Base-by-base conservation (phyloP, 2,113 vertebrate genomes). In the Coptodon bakossiorum region DNA sequence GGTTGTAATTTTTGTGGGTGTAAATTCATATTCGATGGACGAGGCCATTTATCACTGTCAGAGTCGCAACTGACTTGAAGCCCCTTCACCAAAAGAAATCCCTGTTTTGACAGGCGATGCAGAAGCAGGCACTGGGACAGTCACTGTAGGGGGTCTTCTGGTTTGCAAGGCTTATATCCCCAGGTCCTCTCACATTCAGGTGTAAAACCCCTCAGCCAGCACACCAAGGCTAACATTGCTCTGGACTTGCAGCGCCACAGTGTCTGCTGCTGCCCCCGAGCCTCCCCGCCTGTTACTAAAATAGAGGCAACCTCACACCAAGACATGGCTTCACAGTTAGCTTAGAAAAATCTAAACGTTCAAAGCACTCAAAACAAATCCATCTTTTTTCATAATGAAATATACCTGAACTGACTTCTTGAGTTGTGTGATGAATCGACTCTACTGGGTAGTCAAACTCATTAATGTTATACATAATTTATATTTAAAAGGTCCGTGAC, bases 1-100 rank as follows among this genome's bases (percentile, higher is more conserved):
- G 45, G 94, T 96, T 97, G 94, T 97, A 97, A 97, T 97, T 96
- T 94, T 82, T 87, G 76, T 57, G 95, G 96, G 92, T 79, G 89
- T 89, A 94, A 96, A 97, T 97, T 97, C 96, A 97, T 96, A 96
- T 92, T 97, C 95, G 86, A 94, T 96, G 97, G 96, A 97, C 96
- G 57, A 90, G 97, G 96, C 96, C 97, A 98, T 99, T 98, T 97
- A 98, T 98, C 98, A 98, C 96, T 96, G 96, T 96, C 95, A 97
- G 91, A 96, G 96, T 96, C 96, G 96, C 91, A 95, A 83, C 96
- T 96, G 96, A 71, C 89, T 97, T 96, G 96, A 94, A 97, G 97
- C 96, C 95, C 97, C 86, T 59, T 82, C 92, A 84, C 83, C 80
- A 24, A 85, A 94, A 93, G 84, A 81, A 89, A 90, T 96, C 96